Conservation (phyloP, 2,888 invertebrate species). For the Platynereis dumerilii region DNA sequence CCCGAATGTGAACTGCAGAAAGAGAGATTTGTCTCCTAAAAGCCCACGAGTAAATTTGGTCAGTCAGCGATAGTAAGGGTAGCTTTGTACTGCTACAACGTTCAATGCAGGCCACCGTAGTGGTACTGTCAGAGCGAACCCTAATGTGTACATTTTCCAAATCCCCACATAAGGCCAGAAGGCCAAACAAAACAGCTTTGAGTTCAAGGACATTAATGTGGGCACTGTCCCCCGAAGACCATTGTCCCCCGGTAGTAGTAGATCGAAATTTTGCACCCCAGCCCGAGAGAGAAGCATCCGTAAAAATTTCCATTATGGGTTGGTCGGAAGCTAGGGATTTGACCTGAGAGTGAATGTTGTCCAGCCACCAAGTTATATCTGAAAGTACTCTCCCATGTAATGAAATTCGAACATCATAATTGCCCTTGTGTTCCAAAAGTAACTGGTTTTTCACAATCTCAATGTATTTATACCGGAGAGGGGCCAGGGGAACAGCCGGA, state of each 20-base stretch:
- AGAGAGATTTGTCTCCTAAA: not conserved
- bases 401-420: not conserved
- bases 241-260: slow-evolving; percentile 5
- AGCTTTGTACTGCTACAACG: no score
- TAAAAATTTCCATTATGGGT: not conserved
- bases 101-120: not conserved
- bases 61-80: not conserved
- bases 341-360: not conserved
- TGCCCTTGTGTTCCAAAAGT: not conserved
- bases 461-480: slow-evolving; percentile 5
- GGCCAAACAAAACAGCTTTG: not conserved
- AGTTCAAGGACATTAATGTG: slow-evolving; percentile 26
- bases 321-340: not conserved
- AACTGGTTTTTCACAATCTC: slow-evolving; percentile 3
- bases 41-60: slow-evolving; percentile 18
- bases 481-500: slow-evolving; percentile 8
- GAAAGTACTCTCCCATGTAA: not conserved
- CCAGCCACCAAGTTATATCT: slow-evolving; percentile 18
- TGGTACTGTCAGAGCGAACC: slow-evolving; percentile 23
- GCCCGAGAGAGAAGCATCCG: slow-evolving; percentile 13
- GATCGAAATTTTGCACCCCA: slow-evolving; percentile 8
- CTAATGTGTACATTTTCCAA: not conserved
- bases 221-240: not conserved
- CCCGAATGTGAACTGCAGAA: slow-evolving; percentile 5
- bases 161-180: slow-evolving; percentile 3